phyloP scores from a whole-genome alignment of 2,797 vertebrate species.

The Chlorospingus flavigularis region DNA sequence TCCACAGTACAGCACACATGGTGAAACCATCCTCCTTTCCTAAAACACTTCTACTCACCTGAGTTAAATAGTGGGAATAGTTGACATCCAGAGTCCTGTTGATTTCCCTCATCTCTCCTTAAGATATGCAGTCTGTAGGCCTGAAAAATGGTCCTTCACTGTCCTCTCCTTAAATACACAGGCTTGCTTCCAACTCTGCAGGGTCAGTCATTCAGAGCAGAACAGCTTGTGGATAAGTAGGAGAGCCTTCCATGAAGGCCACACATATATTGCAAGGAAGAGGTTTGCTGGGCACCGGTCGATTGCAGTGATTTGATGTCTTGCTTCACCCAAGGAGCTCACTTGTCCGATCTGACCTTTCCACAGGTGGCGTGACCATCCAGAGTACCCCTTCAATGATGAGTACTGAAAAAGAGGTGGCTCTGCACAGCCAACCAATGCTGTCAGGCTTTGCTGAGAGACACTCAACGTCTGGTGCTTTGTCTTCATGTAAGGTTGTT shows the following conservation, averaged over 20 bases:
- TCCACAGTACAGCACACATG: neutral
- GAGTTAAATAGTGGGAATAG: neutral
- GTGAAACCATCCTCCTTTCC: neutral
- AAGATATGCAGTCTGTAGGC: neutral
- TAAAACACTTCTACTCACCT: neutral
- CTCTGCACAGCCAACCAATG: neutral
- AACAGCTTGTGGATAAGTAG: neutral
- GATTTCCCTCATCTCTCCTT: neutral
- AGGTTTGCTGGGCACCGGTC: neutral
- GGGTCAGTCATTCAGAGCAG: neutral
- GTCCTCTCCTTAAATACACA: neutral
- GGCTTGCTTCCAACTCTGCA: neutral
- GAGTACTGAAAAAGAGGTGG: conserved; percentile 71
- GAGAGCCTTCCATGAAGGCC: neutral
- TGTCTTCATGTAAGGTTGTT: neutral
- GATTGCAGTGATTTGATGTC: neutral
- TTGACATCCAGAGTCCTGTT: neutral
- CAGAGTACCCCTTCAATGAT: conserved; percentile 80
- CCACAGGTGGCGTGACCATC: conserved; percentile 80
- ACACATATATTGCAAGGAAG: neutral
- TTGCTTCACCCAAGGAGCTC: neutral
- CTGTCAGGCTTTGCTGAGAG: neutral
- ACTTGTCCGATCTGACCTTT: conserved; percentile 18
- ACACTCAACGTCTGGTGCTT: neutral
- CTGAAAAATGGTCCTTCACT: neutral